Conservation (phyloP, 53 echinoderm and acorn worm species). For the Stichopus horrens region DNA sequence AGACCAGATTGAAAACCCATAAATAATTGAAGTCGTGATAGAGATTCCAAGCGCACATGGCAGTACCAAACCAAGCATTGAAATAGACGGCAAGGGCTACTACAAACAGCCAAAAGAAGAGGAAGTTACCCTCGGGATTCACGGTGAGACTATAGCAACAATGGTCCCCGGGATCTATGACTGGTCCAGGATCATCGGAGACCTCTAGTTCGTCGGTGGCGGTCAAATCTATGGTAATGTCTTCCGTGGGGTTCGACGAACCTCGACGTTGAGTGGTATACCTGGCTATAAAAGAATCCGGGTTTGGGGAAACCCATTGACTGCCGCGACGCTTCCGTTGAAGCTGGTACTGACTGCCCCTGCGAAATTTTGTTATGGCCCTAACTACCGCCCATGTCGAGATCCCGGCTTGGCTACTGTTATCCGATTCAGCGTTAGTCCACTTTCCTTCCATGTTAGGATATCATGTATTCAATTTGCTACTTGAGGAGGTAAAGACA, state of each 20-base stretch:
- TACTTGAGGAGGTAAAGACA: too few relatives aligned
- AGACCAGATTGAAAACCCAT: conserved; percentile 71
- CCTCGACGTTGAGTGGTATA: conserved; percentile 13
- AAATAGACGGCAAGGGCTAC: conserved; percentile 73
- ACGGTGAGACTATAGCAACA: conserved; percentile 26
- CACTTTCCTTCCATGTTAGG: too few relatives aligned
- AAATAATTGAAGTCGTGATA: conserved; percentile 42
- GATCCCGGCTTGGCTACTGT: too few relatives aligned
- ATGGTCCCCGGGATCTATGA: too few relatives aligned
- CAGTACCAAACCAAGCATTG: conserved; percentile 83
- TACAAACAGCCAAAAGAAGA: conserved; percentile 78
- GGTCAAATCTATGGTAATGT: neutral
- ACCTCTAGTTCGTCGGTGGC: too few relatives aligned
- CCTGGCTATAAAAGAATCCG: conserved; percentile 27
- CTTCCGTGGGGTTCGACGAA: neutral
- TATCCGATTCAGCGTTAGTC: too few relatives aligned
- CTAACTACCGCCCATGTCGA: conserved; percentile 25
- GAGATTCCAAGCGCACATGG: conserved; percentile 75
- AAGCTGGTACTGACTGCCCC: neutral
- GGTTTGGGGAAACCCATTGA: conserved; percentile 16
- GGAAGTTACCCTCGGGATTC: conserved; percentile 70
- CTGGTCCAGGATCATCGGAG: too few relatives aligned
- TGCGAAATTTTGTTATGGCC: conserved; percentile 17
- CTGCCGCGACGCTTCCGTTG: conserved; percentile 16
- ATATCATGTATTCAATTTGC: too few relatives aligned